Evolutionary conservation across 2,113 vertebrate species (phyloP), one percentile per base, ranked within the genome.

Genomic region (Clarias magur): DNA sequence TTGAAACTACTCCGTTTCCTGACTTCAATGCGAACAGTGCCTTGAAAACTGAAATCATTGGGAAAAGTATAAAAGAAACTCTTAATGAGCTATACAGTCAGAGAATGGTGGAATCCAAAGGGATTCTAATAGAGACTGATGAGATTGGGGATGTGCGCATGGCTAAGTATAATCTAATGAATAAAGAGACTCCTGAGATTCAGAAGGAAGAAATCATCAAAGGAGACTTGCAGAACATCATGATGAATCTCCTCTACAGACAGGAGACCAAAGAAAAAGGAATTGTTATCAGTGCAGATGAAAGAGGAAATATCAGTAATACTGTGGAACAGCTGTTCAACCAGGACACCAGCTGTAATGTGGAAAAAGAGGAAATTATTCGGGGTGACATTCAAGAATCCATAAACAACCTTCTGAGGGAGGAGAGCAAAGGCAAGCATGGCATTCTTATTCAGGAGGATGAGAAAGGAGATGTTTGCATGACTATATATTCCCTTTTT

Each of bases 161-260:
- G 97, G 96, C 97, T 91, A 98, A 97, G 94, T 98, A 97, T 90
- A 96, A 96, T 63, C 93, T 98, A 16, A 96, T 97, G 97, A 97
- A 97, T 92, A 95, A 94, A 90, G 91, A 95, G 82, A 87, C 93
- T 89, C 97, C 97, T 11, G 94, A 97, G 91, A 96, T 98, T 92
- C 96, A 98, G 89, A 96, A 95, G 87, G 96, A 98, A 93, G 96
- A 97, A 80, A 90, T 97, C 34, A 94, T 98, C 89, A 96, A 91
- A 30, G 96, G 93, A 48, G 95, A 98, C 94, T 91, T 98, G 85
- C 94, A 93, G 88, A 97, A 93, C 79, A 97, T 98, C 90, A 96
- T 98, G 95, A 93, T 96, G 93, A 96, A 96, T 86, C 91, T 98
- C 10, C 93, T 98, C 62, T 96, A 96, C 84, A 94, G 92, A 87